A percentile compares a stretch with the other conserved stretches of the same genome.
These are phyloP conservation scores for Idaea aversata DNA, from an alignment of 2,888 invertebrate species.

Conservation along the genomic window DNA sequence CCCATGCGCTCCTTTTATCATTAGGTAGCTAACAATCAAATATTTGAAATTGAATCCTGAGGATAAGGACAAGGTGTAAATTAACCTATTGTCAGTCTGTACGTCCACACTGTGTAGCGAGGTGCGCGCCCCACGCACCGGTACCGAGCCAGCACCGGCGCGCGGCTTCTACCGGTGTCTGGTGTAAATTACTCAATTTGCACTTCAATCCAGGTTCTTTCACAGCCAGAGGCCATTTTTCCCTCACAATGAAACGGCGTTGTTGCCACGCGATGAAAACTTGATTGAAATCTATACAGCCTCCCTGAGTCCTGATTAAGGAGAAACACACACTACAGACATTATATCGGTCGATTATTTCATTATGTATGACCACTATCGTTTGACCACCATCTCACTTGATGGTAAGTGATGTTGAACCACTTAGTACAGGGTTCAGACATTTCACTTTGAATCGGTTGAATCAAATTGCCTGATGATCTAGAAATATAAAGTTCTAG, in stretches of 20 bases:
- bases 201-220: conserved; percentile 76
- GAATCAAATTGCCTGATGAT: no score
- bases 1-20: no score
- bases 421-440: no score
- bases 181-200: conserved; percentile 73
- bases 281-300: conserved; percentile 43
- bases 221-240: conserved; percentile 77
- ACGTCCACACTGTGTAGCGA: neutral
- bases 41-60: no score
- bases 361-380: neutral
- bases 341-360: neutral
- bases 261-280: conserved; percentile 23
- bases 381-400: no score
- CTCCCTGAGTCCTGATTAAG: conserved; percentile 5
- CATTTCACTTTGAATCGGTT: no score
- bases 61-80: neutral
- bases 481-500: no score
- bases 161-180: conserved; percentile 33
- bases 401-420: no score
- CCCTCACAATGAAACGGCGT: conserved; percentile 41
- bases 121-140: neutral
- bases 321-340: conserved; percentile 8
- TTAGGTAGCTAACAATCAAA: no score
- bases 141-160: conserved; percentile 3
- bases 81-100: neutral